Evolutionary conservation across 64 coral and sea anemone species (phyloP), one percentile per base, ranked within the genome.

Genomic region (Platygyra sinensis): DNA sequence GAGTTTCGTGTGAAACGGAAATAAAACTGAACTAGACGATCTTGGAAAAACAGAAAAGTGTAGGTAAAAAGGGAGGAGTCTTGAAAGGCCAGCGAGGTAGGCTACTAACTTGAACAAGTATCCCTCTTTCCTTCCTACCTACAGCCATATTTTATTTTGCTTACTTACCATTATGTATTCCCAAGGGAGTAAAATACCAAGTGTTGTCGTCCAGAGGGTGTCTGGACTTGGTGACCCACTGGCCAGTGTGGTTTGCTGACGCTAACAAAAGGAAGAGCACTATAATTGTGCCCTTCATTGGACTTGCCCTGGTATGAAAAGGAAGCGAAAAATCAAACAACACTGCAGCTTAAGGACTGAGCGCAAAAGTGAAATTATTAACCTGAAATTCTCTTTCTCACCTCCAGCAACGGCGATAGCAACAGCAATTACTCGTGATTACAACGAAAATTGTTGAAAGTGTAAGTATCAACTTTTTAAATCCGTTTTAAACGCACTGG

Each of bases 171-270:
- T 32, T 83, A 31, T 10, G 60, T 61, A 42, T 10, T 30, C 27
- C 24, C 32, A 83, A n/a, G 11, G 10, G 80, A 2, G 29, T 83
- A 16, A 83, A 65, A 63, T 31, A 61, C 80, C 60, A 42, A 2
- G 61, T 24, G 36, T 83, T 24, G 20, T 29, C 20, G 20, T 39
- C 17, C 17, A 83, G 19, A 7, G 33, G 30, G 62, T 64, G 18
- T 4, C 60, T 83, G 60, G 30, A 83, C 60, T 83, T 30, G 31
- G 60, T 39, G 11, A 63, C 8, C 36, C 31, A 64, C 59, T 83
- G 60, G n/a, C 80, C 80, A 65, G 61, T 83, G 62, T 32, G 80
- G 11, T 60, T 83, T 4, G 80, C 80, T 65, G 80, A 65, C 60
- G 32, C 31, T 32, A 83, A 17, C 80, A 83, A 83, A 64, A 65